Evolutionary conservation across 2,888 invertebrate species (phyloP), one percentile per base, ranked within the genome.

Genomic region (Pammene aurita): DNA sequence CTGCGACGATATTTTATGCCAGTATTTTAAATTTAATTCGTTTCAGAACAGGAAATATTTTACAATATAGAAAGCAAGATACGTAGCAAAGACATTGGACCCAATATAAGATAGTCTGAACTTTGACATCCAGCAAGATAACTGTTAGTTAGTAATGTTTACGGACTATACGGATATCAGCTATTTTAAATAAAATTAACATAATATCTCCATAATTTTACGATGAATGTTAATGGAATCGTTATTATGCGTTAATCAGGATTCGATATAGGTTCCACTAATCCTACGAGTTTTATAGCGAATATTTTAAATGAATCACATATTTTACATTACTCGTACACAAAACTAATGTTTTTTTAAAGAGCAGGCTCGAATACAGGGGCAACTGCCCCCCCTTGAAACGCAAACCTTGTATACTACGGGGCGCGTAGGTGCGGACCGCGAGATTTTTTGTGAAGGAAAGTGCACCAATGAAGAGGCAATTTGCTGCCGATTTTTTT

Each of bases 181-280:
- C 5, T 58, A 26, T 44, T 46, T 44, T 46, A 46, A 34, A 34
- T 34, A 34, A 34, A 58, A 46, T 58, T 10, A 10, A 35, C 35
- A 35, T 46, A 10, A 46, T 14, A 58, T 46, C 46, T 60, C 2
- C 60, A 34, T 58, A 58, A n/a, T 46, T 60, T 35, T n/a, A 60
- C 14, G 38, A 56, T 60, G 11, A 34, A 46, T 11, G 14, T 46
- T 46, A 35, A n/a, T n/a, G n/a, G n/a, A n/a, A 60, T 46, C 46
- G 34, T 34, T 58, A n/a, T 56, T 38, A 7, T 16, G 10, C 14
- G n/a, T 2, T 55, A n/a, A 55, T 38, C 14, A 38, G 14, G 10
- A 16, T 55, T 9, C 14, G 14, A 13, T n/a, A 35, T 55, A 14
- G 0, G 5, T 38, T 14, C n/a, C 7, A 14, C 11, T 18, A 50